These are phyloP conservation scores for Ophonus ardosiacus DNA, from an alignment of 2,888 invertebrate species.

Conservation along the genomic window DNA sequence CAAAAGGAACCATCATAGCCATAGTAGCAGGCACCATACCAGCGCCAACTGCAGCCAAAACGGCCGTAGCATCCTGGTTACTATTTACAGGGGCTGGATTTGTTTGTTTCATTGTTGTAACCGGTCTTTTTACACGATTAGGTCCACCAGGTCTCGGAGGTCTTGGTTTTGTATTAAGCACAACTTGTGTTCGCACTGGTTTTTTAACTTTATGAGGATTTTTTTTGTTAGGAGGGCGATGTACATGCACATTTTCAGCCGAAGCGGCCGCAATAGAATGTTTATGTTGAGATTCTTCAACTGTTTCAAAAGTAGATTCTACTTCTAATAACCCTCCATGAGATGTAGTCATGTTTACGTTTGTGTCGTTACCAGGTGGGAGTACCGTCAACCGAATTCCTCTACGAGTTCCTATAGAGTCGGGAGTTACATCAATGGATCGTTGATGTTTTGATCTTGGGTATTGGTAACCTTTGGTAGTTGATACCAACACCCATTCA, in stretches of 20 bases:
- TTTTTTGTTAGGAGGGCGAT: constrained; percentile 1
- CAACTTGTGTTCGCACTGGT: constrained; percentile 38
- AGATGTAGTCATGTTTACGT: constrained; percentile 82
- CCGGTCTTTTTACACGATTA: constrained; percentile 22
- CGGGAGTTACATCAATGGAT: constrained; percentile 70
- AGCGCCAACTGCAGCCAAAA: constrained; percentile 86
- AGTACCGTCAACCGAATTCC: constrained; percentile 82
- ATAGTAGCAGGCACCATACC: constrained; percentile 89
- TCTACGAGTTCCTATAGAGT: constrained; percentile 70
- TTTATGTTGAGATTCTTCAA: constrained; percentile 80
- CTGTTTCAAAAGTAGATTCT: constrained; percentile 84
- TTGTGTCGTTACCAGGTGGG: constrained; percentile 81
- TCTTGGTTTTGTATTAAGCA: constrained; percentile 22
- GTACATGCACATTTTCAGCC: constrained; percentile 7
- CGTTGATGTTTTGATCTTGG: constrained; percentile 73
- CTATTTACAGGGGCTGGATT: constrained; percentile 56
- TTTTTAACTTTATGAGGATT: constrained; percentile 28
- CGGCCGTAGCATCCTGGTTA: constrained; percentile 79
- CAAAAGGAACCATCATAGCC: constrained; percentile 89
- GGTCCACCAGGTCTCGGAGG: constrained; percentile 36
- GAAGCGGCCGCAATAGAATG: not conserved
- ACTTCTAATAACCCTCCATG: constrained; percentile 88
- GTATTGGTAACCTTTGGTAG: constrained; percentile 86
- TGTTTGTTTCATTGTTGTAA: constrained; percentile 25
- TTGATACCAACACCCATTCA: constrained; percentile 87